phyloP scores from a whole-genome alignment of 2,113 vertebrate species.

The Zootoca vivipara region DNA sequence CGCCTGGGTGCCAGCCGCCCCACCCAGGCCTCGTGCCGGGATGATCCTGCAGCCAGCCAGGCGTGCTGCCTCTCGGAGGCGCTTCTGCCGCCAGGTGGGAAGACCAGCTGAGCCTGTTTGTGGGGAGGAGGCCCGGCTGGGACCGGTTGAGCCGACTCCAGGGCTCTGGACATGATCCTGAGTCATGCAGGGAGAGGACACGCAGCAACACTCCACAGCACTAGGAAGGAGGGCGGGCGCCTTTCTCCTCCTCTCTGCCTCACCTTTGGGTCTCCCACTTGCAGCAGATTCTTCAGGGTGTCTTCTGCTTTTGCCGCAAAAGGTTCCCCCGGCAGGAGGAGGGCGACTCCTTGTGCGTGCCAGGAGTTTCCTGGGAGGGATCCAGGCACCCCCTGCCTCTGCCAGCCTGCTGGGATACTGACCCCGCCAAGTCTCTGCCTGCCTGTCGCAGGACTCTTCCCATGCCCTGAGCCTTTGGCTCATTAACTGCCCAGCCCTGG shows the following conservation, averaged over 20 bases:
- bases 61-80: not conserved
- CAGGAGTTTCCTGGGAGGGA: too few species aligned
- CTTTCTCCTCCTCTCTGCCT: too few species aligned
- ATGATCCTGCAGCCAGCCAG: not conserved
- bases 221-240: too few species aligned
- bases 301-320: not conserved
- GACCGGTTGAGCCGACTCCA: not conserved
- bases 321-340: too few species aligned
- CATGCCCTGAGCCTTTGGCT: too few species aligned
- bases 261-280: not conserved
- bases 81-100: not conserved
- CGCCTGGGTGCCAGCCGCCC: not conserved
- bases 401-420: too few species aligned
- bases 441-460: too few species aligned
- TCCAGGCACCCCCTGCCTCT: not conserved
- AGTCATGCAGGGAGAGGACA: not conserved
- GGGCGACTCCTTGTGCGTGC: too few species aligned
- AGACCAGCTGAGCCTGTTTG: not conserved
- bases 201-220: not conserved
- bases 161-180: not conserved
- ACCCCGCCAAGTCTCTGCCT: too few species aligned
- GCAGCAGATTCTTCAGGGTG: not conserved
- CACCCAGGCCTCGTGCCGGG: constrained; percentile 4
- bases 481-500: not conserved
- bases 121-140: not conserved